A percentile compares a stretch with the other conserved stretches of the same genome.
These are phyloP conservation scores for Hipparchia semele DNA, from an alignment of 2,888 invertebrate species.

Conservation along the genomic window DNA sequence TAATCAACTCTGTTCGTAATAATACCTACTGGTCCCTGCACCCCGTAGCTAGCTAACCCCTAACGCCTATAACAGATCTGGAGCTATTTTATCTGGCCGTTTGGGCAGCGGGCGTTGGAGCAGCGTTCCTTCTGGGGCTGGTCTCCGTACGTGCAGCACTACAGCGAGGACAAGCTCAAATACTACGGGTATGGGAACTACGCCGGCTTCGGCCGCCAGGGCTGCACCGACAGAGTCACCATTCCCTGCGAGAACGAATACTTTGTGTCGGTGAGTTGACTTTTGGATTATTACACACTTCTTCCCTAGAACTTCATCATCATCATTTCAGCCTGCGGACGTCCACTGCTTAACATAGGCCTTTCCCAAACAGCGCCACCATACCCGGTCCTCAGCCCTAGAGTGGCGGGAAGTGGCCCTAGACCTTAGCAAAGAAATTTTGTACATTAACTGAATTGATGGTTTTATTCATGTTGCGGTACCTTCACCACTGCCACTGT, in stretches of 20 bases:
- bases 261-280: constrained; percentile 86
- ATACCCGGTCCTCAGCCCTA: too few relatives aligned
- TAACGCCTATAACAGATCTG: constrained; percentile 64
- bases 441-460: too few relatives aligned
- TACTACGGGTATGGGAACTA: constrained; percentile 72
- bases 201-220: constrained; percentile 67
- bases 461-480: too few relatives aligned
- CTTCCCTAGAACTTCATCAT: neutral
- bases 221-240: constrained; percentile 88
- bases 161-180: constrained; percentile 55
- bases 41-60: constrained; percentile 66
- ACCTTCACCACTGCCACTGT: too few relatives aligned
- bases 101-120: constrained; percentile 53
- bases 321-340: too few relatives aligned
- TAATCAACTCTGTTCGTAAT: neutral
- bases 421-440: too few relatives aligned
- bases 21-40: constrained; percentile 23
- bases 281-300: neutral
- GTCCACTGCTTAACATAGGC: too few relatives aligned
- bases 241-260: constrained; percentile 94
- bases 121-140: constrained; percentile 54
- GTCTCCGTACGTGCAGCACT: constrained; percentile 77
- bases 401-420: too few relatives aligned
- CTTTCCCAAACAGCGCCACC: too few relatives aligned
- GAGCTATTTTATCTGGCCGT: constrained; percentile 71